These are phyloP conservation scores for Stigmatopora nigra DNA, from an alignment of 2,113 vertebrate genomes.

Conservation along the genomic window DNA sequence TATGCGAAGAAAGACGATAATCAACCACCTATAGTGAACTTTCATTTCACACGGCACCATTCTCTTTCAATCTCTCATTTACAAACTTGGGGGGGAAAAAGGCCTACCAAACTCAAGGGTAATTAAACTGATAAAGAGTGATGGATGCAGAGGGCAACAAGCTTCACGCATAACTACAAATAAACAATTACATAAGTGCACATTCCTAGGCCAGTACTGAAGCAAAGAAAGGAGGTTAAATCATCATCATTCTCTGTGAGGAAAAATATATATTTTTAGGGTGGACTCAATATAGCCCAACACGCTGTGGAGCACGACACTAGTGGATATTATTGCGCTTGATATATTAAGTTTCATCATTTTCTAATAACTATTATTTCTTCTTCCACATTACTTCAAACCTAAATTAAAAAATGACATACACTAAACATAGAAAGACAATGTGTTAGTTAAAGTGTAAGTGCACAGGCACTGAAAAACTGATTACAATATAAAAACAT, in stretches of 20 bases:
- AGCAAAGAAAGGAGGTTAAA: background rate
- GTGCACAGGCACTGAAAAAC: slow-evolving; percentile 25
- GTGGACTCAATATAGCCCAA: slow-evolving; percentile 25
- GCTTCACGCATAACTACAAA: slow-evolving; percentile 26
- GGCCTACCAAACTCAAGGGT: background rate
- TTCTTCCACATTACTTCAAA: slow-evolving; percentile 39
- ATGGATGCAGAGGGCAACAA: slow-evolving; percentile 19
- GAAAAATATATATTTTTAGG: slow-evolving; percentile 25
- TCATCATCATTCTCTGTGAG: background rate
- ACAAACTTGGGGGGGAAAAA: background rate
- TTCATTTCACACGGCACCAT: slow-evolving; percentile 27
- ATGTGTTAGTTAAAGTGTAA: slow-evolving; percentile 9
- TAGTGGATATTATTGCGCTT: slow-evolving; percentile 43
- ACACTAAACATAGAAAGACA: slow-evolving; percentile 30
- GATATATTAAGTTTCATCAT: slow-evolving; percentile 50
- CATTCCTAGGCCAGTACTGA: slow-evolving; percentile 1
- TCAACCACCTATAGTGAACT: slow-evolving; percentile 24
- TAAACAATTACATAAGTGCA: slow-evolving; percentile 28
- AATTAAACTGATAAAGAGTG: slow-evolving; percentile 15
- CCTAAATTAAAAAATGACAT: slow-evolving; percentile 41
- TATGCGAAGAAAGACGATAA: slow-evolving; percentile 28
- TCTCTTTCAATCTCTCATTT: background rate
- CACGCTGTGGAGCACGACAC: slow-evolving; percentile 39
- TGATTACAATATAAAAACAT: background rate
- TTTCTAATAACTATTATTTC: slow-evolving; percentile 39